Percentiles rank a stretch among this genome's conserved stretches.
These are phyloP conservation scores for Austrofundulus limnaeus DNA, from an alignment of 2,113 vertebrate genomes.

Conservation along the genomic window DNA sequence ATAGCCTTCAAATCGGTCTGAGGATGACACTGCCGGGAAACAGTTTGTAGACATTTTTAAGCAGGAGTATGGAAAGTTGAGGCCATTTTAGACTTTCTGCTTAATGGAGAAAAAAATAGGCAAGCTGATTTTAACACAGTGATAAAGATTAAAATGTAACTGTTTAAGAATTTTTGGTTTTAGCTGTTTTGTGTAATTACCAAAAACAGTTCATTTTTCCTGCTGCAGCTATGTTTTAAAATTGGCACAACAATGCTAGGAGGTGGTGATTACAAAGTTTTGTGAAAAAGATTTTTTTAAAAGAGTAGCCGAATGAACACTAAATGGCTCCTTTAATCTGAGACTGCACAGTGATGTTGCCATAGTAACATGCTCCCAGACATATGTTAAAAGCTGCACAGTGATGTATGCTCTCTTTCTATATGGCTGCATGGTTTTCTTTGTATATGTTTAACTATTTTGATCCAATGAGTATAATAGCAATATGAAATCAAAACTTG, in stretches of 20 bases:
- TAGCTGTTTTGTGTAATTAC: background rate
- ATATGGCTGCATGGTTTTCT: background rate
- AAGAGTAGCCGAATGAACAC: constrained; percentile 24
- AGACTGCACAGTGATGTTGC: constrained; percentile 60
- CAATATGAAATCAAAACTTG: constrained; percentile 1
- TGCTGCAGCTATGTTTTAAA: background rate
- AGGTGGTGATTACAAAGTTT: background rate
- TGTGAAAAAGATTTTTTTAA: background rate
- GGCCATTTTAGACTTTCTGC: constrained; percentile 19
- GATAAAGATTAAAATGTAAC: background rate
- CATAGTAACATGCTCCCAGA: constrained; percentile 67
- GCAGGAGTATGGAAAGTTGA: background rate
- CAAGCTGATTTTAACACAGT: background rate
- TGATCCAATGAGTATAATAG: constrained; percentile 6
- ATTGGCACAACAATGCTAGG: background rate
- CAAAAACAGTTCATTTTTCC: background rate
- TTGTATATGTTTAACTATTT: too few species aligned
- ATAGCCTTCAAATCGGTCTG: constrained; percentile 45
- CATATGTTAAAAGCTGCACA: constrained; percentile 50
- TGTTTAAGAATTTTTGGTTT: background rate
- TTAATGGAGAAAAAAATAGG: constrained; percentile 19
- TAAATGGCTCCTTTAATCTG: constrained; percentile 62
- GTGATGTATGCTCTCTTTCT: constrained; percentile 1
- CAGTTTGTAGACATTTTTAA: constrained; percentile 40
- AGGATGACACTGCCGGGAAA: constrained; percentile 41